A percentile compares a stretch with the other conserved stretches of the same genome.
Conservation (phyloP, 2,113 vertebrate genomes). For the Dermatemys mawii region DNA sequence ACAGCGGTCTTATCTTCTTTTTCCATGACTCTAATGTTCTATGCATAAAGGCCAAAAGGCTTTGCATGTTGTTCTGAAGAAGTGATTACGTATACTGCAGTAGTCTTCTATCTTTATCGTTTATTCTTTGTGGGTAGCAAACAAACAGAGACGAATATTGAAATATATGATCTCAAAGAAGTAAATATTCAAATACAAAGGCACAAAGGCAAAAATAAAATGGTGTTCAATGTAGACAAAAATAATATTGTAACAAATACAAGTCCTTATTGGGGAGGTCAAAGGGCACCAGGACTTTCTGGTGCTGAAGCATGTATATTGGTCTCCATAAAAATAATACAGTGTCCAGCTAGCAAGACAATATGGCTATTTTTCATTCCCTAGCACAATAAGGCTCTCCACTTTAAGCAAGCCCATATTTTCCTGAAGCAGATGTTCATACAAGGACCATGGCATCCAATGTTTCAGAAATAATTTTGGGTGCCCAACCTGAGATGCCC, state of each 20-base stretch:
- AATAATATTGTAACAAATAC: background rate
- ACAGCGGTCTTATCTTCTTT: slow-evolving; percentile 38
- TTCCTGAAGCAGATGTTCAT: background rate
- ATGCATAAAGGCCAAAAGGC: slow-evolving; percentile 34
- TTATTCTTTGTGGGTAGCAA: background rate
- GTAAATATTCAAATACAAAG: background rate
- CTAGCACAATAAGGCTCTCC: background rate
- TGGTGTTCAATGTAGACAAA: too few relatives aligned
- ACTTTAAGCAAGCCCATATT: background rate
- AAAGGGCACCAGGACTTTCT: rapidly evolving
- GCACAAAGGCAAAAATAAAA: rapidly evolving
- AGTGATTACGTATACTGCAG: background rate
- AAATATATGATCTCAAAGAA: background rate
- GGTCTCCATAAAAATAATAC: background rate
- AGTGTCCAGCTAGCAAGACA: background rate
- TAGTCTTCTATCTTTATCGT: background rate
- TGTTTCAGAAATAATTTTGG: background rate
- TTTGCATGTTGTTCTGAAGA: slow-evolving; percentile 54
- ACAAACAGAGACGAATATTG: background rate
- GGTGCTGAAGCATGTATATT: background rate
- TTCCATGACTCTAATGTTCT: slow-evolving; percentile 42
- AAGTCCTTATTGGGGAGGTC: background rate
- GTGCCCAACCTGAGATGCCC: background rate
- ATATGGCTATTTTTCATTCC: rapidly evolving
- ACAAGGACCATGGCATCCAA: rapidly evolving